Conservation (phyloP, 2,113 vertebrate genomes). For the Erpornis zantholeuca region DNA sequence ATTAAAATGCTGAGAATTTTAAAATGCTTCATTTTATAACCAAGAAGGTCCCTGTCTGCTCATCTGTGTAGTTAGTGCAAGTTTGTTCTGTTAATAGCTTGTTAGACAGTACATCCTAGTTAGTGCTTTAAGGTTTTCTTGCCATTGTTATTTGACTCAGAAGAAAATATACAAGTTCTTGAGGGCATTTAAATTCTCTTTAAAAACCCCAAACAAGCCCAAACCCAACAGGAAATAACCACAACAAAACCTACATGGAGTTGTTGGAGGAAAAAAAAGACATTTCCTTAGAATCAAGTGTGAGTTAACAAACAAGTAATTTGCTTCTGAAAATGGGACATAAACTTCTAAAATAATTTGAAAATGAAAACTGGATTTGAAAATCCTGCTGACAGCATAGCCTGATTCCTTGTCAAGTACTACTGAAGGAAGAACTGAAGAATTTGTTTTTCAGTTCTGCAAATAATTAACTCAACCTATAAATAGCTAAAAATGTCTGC, state of each 20-base stretch:
- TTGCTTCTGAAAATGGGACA: background rate
- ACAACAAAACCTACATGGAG: background rate
- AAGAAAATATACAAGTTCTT: background rate
- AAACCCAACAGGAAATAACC: background rate
- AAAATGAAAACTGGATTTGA: background rate
- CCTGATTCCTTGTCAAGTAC: background rate
- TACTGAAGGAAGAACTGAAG: background rate
- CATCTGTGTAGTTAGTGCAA: background rate
- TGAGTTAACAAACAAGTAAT: background rate
- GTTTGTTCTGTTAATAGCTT: background rate
- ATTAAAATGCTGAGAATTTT: background rate
- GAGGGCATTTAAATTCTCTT: background rate
- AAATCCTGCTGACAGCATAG: background rate
- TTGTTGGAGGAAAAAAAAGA: background rate
- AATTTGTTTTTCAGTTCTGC: background rate
- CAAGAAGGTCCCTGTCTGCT: background rate
- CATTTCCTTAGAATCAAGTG: background rate
- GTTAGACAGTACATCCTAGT: background rate
- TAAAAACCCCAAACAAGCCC: accelerated
- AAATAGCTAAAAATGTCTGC: background rate
- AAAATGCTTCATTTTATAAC: background rate
- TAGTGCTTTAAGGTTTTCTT: background rate
- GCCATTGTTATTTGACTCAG: background rate
- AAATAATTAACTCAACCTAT: background rate
- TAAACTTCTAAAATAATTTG: background rate